Percentiles rank a stretch among this genome's conserved stretches.
These are phyloP conservation scores for Battus philenor DNA, from an alignment of 1,140 invertebrate species.

Conservation along the genomic window DNA sequence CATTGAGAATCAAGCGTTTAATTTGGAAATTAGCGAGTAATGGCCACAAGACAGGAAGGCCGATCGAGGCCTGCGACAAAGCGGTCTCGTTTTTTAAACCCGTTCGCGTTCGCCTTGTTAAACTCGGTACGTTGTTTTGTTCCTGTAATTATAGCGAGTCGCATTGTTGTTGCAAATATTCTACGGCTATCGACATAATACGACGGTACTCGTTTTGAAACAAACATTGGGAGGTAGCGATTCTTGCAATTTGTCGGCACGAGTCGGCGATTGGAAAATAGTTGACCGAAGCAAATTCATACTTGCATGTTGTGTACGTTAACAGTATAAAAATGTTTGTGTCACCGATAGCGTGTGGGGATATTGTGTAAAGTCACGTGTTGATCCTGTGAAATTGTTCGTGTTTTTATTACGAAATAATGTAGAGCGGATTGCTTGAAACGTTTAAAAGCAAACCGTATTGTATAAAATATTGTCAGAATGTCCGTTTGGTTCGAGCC, in stretches of 20 bases:
- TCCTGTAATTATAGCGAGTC: neutral
- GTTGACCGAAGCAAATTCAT: no score
- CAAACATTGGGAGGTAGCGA: slow-evolving; percentile 22
- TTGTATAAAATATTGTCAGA: slow-evolving; percentile 4
- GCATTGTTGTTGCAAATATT: neutral
- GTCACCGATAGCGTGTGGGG: neutral
- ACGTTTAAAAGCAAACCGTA: neutral
- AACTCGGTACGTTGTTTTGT: slow-evolving; percentile 12
- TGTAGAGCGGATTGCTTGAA: neutral
- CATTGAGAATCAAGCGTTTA: slow-evolving; percentile 73
- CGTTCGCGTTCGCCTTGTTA: slow-evolving; percentile 21
- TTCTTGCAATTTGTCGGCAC: no score
- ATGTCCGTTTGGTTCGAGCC: neutral
- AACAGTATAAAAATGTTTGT: no score
- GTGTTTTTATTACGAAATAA: neutral
- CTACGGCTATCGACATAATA: slow-evolving; percentile 25
- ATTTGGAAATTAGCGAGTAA: slow-evolving; percentile 73
- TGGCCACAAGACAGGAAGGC: slow-evolving; percentile 58
- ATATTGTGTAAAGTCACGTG: neutral
- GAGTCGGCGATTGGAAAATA: no score
- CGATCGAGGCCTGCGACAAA: slow-evolving; percentile 55
- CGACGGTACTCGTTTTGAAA: slow-evolving; percentile 34
- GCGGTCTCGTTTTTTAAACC: slow-evolving; percentile 38
- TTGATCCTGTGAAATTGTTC: neutral
- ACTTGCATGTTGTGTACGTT: no score